A percentile compares a stretch with the other conserved stretches of the same genome.
These are phyloP conservation scores for Athripsodes cinereus DNA, from an alignment of 2,888 invertebrate species.

Conservation along the genomic window DNA sequence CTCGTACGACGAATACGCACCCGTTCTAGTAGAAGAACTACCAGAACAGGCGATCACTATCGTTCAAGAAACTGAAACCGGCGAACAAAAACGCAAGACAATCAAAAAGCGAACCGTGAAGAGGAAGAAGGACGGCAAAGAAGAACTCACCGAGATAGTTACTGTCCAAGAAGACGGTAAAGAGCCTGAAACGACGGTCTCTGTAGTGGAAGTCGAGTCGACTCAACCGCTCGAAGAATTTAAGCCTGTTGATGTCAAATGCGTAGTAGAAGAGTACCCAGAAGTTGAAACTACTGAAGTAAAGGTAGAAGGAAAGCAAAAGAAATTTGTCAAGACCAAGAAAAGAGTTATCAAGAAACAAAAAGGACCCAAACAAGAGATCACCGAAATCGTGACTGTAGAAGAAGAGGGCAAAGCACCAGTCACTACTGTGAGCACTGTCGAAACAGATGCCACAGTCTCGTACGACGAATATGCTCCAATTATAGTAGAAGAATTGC, in stretches of 20 bases:
- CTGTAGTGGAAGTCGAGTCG: slow-evolving; percentile 27
- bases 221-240: neutral
- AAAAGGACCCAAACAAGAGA: slow-evolving; percentile 31
- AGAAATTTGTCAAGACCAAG: slow-evolving; percentile 30
- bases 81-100: slow-evolving; percentile 18
- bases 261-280: slow-evolving; percentile 20
- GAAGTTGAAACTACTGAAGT: slow-evolving; percentile 32
- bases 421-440: slow-evolving; percentile 25
- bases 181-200: slow-evolving; percentile 34
- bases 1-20: neutral
- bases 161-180: slow-evolving; percentile 41
- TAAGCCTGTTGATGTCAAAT: slow-evolving; percentile 29
- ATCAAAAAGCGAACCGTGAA: slow-evolving; percentile 36
- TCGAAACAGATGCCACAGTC: slow-evolving; percentile 24
- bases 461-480: neutral
- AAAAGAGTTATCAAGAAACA: slow-evolving; percentile 31
- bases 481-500: neutral
- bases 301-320: slow-evolving; percentile 36
- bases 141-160: slow-evolving; percentile 34
- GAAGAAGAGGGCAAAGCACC: slow-evolving; percentile 27
- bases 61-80: slow-evolving; percentile 25
- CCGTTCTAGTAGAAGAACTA: neutral
- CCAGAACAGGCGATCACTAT: slow-evolving; percentile 32
- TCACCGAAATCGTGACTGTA: slow-evolving; percentile 35
- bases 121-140: slow-evolving; percentile 30